Base-by-base conservation (phyloP, 2,888 invertebrate genomes). In the Tenodera sinensis region DNA sequence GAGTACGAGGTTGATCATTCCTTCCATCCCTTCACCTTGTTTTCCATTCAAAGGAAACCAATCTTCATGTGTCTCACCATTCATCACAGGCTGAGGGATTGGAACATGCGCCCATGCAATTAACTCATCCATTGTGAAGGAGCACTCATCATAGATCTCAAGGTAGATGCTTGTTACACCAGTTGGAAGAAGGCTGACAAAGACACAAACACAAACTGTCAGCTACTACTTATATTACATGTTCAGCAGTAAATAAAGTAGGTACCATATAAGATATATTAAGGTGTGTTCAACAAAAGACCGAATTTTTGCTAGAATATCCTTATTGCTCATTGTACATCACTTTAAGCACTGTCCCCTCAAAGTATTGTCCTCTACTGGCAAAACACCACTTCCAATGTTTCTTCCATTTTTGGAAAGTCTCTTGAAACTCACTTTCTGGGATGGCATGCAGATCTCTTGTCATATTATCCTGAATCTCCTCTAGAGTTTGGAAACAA, bases 141-240 rank as follows among this genome's bases (percentile, higher is more conserved):
- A 98, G 93, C 98, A 97, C 94, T 99, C 99, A 94, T 99, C 99
- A 93, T 97, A 99, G 91, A 99, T 97, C 95, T 99, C 99, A 91
- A 99, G 93, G 92, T 97, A 97, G 91, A 99, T 95, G 20, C 97
- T 96, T 92, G 97, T 97, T 25, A 99, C 97, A 84, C 99, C 98
- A 91, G 96, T 95, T 0, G 99, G 98, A 90, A 99, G 94, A 91
- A 97, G 95, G 93, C 98, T 98, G 92, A 2, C 92, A 92, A 87
- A 88, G 28, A 89, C 42, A 89, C 0, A 84, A 42, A 85, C 92
- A 89, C 82, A 14, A 2, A 42, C 42, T 42, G 42, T 42, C 87
- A 87, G 2, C 81, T 71, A 0, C 0, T 30, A 20, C 3, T 42
- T 28, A 42, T 12, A 12, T 9, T 1, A 42, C 42, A 42, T 42